Evolutionary conservation across 2,888 invertebrate species (phyloP), one percentile per base, ranked within the genome.

Genomic region (Zygogramma bicolorata): DNA sequence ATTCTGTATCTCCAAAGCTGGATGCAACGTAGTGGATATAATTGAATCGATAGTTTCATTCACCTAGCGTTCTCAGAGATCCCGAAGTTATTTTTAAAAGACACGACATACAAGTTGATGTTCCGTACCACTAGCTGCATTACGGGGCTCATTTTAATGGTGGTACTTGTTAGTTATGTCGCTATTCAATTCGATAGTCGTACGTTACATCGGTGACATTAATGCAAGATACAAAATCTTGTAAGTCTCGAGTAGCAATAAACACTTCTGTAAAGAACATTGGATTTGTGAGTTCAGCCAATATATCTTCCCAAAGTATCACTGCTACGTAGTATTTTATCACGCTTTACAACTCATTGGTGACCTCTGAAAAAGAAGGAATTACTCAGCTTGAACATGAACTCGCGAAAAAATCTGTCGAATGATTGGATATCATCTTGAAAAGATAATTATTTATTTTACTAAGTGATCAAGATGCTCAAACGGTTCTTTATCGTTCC

Each of bases 31-130:
- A 29, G 15, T 46, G 46, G 46, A 63, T 34, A 46, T 63, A 63
- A 46, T 46, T 42, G 29, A 42, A 63, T 63, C 18, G 63, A 63
- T 63, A 63, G 63, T 63, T 63, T 63, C 25, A 63, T 63, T 46
- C 42, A 63, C 63, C 63, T 46, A 46, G 25, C 63, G 42, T 62
- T 62, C 40, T 42, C 42, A 15, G 15, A 42, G 53, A 53, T 46
- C 20, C 46, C 46, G 46, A 10, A 46, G 22, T 46, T 7, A 53
- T 53, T 53, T 53, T 53, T 27, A 22, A 53, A 53, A 53, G 53
- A 7, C 53, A 53, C 27, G 53, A 53, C 27, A 25, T 27, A 53
- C 53, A 53, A 53, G 53, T 53, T 53, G 27, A 53, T 53, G 53
- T 53, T 15, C 5, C 27, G 53, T 25, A n/a, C 13, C 27, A 53